These are phyloP conservation scores for Sinodicranocentrus sp. DNA, from an alignment of 2,888 invertebrate species.

Conservation along the genomic window DNA sequence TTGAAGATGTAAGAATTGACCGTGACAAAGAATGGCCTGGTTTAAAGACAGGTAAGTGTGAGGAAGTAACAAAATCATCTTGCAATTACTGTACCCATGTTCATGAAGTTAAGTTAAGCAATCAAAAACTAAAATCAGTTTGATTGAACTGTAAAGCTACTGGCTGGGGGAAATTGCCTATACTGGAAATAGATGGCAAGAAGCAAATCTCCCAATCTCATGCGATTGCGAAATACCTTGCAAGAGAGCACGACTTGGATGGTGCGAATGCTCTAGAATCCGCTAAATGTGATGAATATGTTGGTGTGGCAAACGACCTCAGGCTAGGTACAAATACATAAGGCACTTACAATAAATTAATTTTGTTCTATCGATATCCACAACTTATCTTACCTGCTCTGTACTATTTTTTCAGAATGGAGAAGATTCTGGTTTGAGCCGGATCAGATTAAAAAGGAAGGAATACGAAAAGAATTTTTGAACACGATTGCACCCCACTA, in stretches of 20 bases:
- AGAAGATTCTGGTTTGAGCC: conserved; percentile 81
- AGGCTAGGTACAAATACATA: conserved; percentile 82
- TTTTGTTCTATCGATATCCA: no score
- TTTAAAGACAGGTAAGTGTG: conserved; percentile 37
- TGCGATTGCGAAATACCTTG: conserved; percentile 82
- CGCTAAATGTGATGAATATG: conserved; percentile 81
- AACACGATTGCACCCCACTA: conserved; percentile 82
- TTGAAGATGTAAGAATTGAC: conserved; percentile 62
- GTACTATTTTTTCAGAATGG: conserved; percentile 78
- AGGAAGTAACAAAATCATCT: neutral
- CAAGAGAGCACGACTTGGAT: conserved; percentile 80
- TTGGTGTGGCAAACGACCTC: conserved; percentile 81
- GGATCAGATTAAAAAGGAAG: conserved; percentile 81
- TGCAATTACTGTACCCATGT: neutral
- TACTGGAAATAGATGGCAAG: conserved; percentile 82
- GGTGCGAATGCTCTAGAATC: conserved; percentile 82
- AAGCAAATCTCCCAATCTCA: conserved; percentile 81
- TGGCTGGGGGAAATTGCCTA: conserved; percentile 79
- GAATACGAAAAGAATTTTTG: conserved; percentile 80
- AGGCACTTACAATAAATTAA: neutral
- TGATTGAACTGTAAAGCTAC: conserved; percentile 52
- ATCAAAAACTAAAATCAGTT: neutral
- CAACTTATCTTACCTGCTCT: neutral
- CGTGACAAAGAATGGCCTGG: conserved; percentile 56
- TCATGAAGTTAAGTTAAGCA: neutral